phyloP scores from a whole-genome alignment of 1,140 invertebrate genomes.

The Procambarus virginalis region DNA sequence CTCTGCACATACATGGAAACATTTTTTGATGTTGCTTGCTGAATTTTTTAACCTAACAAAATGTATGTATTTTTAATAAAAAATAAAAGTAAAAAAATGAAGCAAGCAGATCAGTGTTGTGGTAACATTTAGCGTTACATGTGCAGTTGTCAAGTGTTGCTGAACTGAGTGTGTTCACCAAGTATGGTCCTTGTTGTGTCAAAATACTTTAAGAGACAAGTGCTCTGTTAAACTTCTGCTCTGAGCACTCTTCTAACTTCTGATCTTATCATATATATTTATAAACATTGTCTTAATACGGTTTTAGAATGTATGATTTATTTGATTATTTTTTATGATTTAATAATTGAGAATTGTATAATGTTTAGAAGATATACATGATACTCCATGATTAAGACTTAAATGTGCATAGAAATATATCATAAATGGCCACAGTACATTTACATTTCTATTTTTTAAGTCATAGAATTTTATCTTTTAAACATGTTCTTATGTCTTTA shows the following conservation, averaged over 20 bases:
- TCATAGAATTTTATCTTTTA: background rate
- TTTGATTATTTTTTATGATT: conserved; percentile 2
- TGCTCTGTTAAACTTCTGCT: background rate
- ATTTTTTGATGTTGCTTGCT: background rate
- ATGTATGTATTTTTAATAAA: background rate
- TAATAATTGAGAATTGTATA: background rate
- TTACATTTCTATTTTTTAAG: background rate
- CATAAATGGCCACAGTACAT: conserved; percentile 3
- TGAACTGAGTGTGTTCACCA: background rate
- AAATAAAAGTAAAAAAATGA: background rate
- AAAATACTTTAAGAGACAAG: background rate
- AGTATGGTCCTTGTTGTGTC: conserved; percentile 7
- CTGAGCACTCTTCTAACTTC: background rate
- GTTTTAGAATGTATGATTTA: background rate
- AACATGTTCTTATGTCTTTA: background rate
- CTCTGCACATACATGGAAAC: background rate
- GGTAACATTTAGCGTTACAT: background rate
- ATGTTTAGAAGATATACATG: background rate
- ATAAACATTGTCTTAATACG: background rate
- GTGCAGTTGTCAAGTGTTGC: background rate
- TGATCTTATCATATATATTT: background rate
- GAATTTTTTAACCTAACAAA: background rate
- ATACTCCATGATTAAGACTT: background rate
- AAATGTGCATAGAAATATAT: background rate
- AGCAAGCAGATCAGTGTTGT: background rate